phyloP scores from a whole-genome alignment of 2,797 vertebrate genomes.

The Loriculus beryllinus region DNA sequence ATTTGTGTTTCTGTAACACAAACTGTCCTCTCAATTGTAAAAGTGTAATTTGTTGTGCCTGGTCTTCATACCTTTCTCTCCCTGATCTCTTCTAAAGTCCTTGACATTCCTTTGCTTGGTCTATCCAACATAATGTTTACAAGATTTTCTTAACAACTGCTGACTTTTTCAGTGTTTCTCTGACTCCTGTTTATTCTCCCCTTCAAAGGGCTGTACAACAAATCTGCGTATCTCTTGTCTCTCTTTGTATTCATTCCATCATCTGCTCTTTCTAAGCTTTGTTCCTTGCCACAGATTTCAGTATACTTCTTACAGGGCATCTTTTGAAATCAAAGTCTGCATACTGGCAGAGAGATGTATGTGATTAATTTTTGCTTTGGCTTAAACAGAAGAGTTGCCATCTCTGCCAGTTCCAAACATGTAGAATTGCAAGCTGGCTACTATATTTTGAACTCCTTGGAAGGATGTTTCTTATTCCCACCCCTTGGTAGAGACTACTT shows the following conservation, averaged over 20 bases:
- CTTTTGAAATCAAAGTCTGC: background rate
- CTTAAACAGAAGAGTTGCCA: background rate
- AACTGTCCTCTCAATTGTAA: background rate
- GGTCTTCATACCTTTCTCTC: background rate
- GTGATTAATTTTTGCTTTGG: background rate
- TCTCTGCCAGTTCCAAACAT: background rate
- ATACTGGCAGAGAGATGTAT: fast-evolving
- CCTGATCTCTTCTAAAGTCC: background rate
- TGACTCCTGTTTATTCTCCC: background rate
- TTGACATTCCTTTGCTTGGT: background rate
- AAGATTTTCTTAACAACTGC: background rate
- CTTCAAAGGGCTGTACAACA: background rate
- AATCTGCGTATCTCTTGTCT: background rate
- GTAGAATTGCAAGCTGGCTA: background rate
- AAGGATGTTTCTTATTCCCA: background rate
- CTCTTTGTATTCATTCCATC: background rate
- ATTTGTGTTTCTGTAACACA: background rate
- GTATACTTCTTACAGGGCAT: background rate
- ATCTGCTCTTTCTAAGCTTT: background rate
- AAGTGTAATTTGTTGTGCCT: background rate
- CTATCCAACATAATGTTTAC: background rate
- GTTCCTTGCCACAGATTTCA: background rate
- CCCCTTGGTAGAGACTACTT: background rate
- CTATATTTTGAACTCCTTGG: background rate
- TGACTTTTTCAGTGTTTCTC: background rate